Percentiles rank a stretch among this genome's conserved stretches.
Evolutionary conservation across 2,113 vertebrate genomes (phyloP).

Genomic region (Oncorhynchus masou): DNA sequence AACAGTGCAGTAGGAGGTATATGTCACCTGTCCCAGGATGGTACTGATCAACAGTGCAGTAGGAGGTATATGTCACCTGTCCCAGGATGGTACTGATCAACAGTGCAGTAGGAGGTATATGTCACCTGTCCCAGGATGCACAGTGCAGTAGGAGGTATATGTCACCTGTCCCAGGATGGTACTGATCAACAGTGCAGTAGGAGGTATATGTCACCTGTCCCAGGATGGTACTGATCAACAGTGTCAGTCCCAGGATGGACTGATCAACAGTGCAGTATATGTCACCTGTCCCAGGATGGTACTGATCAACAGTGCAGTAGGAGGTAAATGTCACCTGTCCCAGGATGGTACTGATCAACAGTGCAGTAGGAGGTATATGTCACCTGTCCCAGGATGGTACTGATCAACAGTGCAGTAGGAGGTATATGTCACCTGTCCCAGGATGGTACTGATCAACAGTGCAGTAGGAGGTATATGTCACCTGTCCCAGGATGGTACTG

Average conservation of each 20-base stretch:
- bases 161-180: neutral
- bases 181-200: constrained; percentile 7
- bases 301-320: constrained; percentile 65
- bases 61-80: too few relatives aligned
- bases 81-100: too few relatives aligned
- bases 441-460: too few relatives aligned
- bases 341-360: constrained; percentile 69
- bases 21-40: too few relatives aligned
- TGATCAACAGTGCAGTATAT: constrained; percentile 63
- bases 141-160: too few relatives aligned
- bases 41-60: too few relatives aligned
- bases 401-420: constrained; percentile 65
- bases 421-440: too few relatives aligned
- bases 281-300: constrained; percentile 50
- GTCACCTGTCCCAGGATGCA: too few relatives aligned
- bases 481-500: constrained; percentile 57
- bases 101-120: too few relatives aligned
- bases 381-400: constrained; percentile 55
- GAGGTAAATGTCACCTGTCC: constrained; percentile 47
- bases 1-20: too few relatives aligned
- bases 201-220: constrained; percentile 38
- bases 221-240: constrained; percentile 59
- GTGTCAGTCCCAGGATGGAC: too few relatives aligned
- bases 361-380: constrained; percentile 31
- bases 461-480: too few relatives aligned